phyloP scores from a whole-genome alignment of 2,113 vertebrate species.

The Notiomystis cincta region DNA sequence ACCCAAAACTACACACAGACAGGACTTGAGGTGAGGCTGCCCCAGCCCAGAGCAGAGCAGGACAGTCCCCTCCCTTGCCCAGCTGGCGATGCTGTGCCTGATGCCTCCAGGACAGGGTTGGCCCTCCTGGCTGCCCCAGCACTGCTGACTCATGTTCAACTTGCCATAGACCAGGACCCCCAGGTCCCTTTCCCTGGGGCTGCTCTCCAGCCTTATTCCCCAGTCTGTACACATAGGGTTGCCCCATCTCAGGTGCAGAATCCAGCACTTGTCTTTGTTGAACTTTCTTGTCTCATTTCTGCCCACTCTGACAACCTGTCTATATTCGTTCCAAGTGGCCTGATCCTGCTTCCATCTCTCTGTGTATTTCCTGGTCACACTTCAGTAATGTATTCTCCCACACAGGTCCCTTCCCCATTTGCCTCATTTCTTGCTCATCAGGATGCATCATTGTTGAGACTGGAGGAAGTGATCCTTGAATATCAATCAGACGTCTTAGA shows the following conservation, averaged over 20 bases:
- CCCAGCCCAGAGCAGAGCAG: accelerated
- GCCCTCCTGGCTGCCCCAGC: background rate
- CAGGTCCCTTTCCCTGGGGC: background rate
- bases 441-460: background rate
- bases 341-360: background rate
- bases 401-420: background rate
- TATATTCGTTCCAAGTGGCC: background rate
- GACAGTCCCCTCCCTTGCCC: background rate
- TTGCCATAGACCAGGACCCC: accelerated
- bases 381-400: background rate
- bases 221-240: background rate
- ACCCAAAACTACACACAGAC: background rate
- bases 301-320: background rate
- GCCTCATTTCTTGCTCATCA: background rate
- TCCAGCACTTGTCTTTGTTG: background rate
- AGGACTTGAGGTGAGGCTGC: accelerated
- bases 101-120: accelerated
- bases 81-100: accelerated
- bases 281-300: background rate
- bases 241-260: background rate
- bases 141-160: background rate
- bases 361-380: background rate
- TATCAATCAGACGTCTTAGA: background rate
- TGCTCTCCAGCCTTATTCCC: background rate
- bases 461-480: background rate